A percentile compares a stretch with the other conserved stretches of the same genome.
Conservation (phyloP, 2,888 invertebrate species). For the Trissolcus japonicus region DNA sequence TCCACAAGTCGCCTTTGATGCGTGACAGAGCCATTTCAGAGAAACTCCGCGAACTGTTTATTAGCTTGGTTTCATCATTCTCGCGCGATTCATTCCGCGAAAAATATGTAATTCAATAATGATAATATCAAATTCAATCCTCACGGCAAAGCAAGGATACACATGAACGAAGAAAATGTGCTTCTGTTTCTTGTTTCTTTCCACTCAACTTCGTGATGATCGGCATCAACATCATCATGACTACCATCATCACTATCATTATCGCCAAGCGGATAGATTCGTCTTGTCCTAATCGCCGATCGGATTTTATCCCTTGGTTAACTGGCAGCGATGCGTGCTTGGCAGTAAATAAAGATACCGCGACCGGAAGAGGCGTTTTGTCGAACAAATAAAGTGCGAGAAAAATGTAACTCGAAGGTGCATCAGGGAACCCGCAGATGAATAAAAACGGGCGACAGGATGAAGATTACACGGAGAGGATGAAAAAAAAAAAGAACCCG, state of each 20-base stretch:
- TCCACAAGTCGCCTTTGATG: constrained; percentile 1
- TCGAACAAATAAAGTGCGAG: constrained; percentile 48
- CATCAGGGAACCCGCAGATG: constrained; percentile 22
- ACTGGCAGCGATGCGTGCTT: constrained; percentile 43
- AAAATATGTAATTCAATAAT: too few species aligned
- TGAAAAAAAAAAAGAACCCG: constrained; percentile 15
- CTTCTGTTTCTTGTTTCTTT: constrained; percentile 7
- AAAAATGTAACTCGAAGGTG: constrained; percentile 43
- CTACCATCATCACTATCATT: constrained; percentile 47
- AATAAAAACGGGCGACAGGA: constrained; percentile 36
- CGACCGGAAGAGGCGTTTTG: constrained; percentile 55
- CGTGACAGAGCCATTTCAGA: not conserved
- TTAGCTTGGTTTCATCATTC: too few species aligned
- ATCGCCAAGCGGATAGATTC: constrained; percentile 51
- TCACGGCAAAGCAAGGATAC: not conserved
- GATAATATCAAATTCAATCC: constrained; percentile 1
- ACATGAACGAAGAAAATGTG: constrained; percentile 2
- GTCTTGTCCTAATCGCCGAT: constrained; percentile 53
- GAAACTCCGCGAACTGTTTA: not conserved
- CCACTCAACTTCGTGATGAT: constrained; percentile 1
- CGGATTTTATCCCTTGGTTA: constrained; percentile 32
- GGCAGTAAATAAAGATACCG: constrained; percentile 37
- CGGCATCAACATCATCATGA: constrained; percentile 29
- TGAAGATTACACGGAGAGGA: constrained; percentile 36
- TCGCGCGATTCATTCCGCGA: too few species aligned